These are phyloP conservation scores for Melinopterus prodromus DNA, from an alignment of 2,888 invertebrate genomes.

Conservation along the genomic window DNA sequence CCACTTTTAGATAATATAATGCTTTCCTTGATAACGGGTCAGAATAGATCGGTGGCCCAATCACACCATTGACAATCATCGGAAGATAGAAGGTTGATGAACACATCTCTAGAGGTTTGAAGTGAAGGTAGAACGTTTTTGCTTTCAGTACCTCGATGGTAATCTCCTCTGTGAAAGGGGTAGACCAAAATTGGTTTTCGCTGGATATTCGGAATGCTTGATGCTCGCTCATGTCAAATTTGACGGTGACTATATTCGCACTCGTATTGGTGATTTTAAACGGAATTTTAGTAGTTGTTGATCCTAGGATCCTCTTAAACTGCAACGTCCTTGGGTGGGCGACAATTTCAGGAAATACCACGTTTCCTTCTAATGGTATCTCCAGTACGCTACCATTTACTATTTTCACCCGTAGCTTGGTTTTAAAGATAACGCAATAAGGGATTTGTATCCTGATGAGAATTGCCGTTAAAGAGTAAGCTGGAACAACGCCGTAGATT, in stretches of 20 bases:
- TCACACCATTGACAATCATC: conserved; percentile 65
- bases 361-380: conserved; percentile 27
- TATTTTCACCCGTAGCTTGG: background rate
- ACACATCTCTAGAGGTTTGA: conserved; percentile 58
- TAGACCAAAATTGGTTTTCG: background rate
- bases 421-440: conserved; percentile 14
- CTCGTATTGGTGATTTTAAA: conserved; percentile 35
- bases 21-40: background rate
- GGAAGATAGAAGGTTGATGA: conserved; percentile 69
- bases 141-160: background rate
- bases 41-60: conserved; percentile 61
- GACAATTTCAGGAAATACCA: conserved; percentile 34
- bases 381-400: conserved; percentile 12
- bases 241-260: conserved; percentile 7
- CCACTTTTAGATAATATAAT: background rate
- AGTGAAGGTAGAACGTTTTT: conserved; percentile 55
- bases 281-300: conserved; percentile 36
- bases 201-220: conserved; percentile 4
- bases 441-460: conserved; percentile 9
- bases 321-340: conserved; percentile 33
- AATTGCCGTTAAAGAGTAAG: background rate
- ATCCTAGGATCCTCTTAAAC: conserved; percentile 40
- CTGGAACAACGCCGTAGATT: background rate
- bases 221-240: conserved; percentile 18
- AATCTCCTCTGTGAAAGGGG: background rate